phyloP scores from a whole-genome alignment of 2,888 invertebrate species.

The Apamea crenata region DNA sequence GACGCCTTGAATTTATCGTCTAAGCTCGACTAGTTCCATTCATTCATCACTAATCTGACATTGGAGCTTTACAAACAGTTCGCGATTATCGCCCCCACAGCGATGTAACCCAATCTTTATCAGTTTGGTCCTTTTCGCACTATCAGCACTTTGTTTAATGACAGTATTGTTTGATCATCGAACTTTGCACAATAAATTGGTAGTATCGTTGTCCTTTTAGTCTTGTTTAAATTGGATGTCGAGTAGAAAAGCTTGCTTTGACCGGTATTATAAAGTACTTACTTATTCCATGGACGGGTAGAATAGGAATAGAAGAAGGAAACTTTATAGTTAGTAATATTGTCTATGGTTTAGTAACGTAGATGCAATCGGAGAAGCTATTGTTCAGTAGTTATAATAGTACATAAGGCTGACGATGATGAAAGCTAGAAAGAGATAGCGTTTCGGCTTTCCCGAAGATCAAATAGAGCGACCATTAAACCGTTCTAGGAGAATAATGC shows the following conservation, averaged over 20 bases:
- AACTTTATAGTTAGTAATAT: no score
- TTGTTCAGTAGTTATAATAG: no score
- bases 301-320: background rate
- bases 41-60: conserved; percentile 32
- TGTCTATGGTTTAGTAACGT: no score
- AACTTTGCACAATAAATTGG: conserved; percentile 30
- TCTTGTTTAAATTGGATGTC: conserved; percentile 30
- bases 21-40: conserved; percentile 20
- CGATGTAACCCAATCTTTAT: conserved; percentile 44
- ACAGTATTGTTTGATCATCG: conserved; percentile 21
- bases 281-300: no score
- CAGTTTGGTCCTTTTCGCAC: conserved; percentile 30
- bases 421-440: background rate
- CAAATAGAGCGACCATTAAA: background rate
- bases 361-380: background rate
- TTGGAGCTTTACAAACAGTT: conserved; percentile 29
- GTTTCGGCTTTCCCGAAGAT: no score
- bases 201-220: conserved; percentile 26
- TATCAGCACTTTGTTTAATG: conserved; percentile 52
- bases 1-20: background rate
- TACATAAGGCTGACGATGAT: background rate
- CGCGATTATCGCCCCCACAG: conserved; percentile 33
- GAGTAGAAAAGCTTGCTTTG: background rate
- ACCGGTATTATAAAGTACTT: no score
- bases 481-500: background rate